Evolutionary conservation across 2,888 invertebrate species (phyloP).

Genomic region (Ectobius pallidus): DNA sequence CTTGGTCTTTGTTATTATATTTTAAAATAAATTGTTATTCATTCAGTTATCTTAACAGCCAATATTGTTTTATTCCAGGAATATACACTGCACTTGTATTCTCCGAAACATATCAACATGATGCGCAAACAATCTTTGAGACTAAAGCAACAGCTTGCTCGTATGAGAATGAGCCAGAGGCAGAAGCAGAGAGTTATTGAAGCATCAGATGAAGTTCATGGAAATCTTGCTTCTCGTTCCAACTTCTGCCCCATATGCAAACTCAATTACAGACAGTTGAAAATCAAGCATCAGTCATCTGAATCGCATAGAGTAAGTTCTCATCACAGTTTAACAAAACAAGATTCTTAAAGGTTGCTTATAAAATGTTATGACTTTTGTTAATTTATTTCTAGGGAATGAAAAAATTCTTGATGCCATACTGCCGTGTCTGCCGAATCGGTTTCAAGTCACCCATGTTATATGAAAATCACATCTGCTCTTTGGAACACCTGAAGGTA

Average conservation of each 20-base stretch:
- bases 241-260: slow-evolving; percentile 78
- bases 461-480: slow-evolving; percentile 83
- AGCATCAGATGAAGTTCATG: slow-evolving; percentile 62
- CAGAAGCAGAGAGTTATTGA: slow-evolving; percentile 81
- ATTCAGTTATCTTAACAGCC: too few relatives aligned
- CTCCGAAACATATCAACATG: slow-evolving; percentile 71
- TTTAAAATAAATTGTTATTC: too few relatives aligned
- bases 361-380: not conserved
- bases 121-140: slow-evolving; percentile 77
- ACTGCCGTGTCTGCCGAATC: slow-evolving; percentile 77
- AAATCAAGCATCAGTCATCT: slow-evolving; percentile 78
- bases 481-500: slow-evolving; percentile 81
- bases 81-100: slow-evolving; percentile 75
- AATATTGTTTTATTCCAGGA: slow-evolving; percentile 59
- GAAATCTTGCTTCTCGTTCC: slow-evolving; percentile 66
- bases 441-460: slow-evolving; percentile 84
- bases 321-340: not conserved
- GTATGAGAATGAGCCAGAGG: slow-evolving; percentile 81
- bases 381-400: slow-evolving; percentile 71
- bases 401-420: slow-evolving; percentile 84
- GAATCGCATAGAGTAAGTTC: slow-evolving; percentile 66
- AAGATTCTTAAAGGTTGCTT: not conserved
- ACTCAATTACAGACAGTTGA: slow-evolving; percentile 75
- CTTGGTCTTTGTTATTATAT: too few relatives aligned
- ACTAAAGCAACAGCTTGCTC: slow-evolving; percentile 74